These are phyloP conservation scores for Terrapene triunguis DNA, from an alignment of 2,113 vertebrate genomes.

Conservation along the genomic window DNA sequence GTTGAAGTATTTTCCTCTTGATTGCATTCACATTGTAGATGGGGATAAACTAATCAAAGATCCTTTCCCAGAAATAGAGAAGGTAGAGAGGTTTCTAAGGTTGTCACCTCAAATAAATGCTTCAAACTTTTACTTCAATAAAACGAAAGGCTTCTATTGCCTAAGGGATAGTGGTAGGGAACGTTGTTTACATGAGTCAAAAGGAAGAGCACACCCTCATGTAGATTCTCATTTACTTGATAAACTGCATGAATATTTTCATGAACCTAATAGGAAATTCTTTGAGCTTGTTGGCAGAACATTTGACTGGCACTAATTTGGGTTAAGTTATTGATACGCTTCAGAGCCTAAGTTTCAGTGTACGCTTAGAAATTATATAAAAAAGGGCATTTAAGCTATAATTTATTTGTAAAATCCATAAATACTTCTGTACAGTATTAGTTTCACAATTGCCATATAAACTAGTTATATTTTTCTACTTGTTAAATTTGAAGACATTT, in stretches of 20 bases:
- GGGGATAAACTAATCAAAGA: constrained; percentile 93
- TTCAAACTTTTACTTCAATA: constrained; percentile 98
- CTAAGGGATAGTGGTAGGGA: constrained; percentile 90
- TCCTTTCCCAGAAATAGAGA: constrained; percentile 93
- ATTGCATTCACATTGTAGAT: constrained; percentile 92
- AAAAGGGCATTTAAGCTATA: constrained; percentile 81
- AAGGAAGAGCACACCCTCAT: constrained; percentile 92
- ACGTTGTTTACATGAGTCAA: constrained; percentile 94
- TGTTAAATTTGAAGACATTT: constrained; percentile 84
- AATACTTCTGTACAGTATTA: constrained; percentile 85
- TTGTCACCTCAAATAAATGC: constrained; percentile 92
- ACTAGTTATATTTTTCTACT: constrained; percentile 95
- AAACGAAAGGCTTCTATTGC: constrained; percentile 97
- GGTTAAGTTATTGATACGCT: constrained; percentile 47
- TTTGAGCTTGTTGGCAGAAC: constrained; percentile 94
- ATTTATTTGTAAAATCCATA: constrained; percentile 86
- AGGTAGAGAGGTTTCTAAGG: constrained; percentile 91
- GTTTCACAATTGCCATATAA: constrained; percentile 85
- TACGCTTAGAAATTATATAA: constrained; percentile 49
- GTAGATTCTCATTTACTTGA: constrained; percentile 87
- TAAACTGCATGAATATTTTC: constrained; percentile 92
- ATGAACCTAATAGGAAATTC: constrained; percentile 94
- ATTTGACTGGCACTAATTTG: constrained; percentile 91
- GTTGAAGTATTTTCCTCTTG: constrained; percentile 90
- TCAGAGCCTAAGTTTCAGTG: constrained; percentile 46